Evolutionary conservation across 2,113 vertebrate species (phyloP).

Genomic region (Lophius piscatorius): DNA sequence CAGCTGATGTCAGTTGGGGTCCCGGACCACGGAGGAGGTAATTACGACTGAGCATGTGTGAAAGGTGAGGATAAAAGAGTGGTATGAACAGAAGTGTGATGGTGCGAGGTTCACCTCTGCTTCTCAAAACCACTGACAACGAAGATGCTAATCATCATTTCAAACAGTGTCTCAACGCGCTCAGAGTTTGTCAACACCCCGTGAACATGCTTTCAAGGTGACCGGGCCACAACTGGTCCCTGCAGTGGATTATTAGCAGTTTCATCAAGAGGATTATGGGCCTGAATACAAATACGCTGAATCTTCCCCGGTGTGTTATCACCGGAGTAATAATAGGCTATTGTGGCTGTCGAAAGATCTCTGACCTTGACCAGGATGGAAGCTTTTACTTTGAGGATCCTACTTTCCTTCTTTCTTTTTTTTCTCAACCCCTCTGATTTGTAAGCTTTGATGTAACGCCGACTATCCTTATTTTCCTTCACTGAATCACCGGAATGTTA

Average conservation of each 20-base stretch:
- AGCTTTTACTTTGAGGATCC: neutral
- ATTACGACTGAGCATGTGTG: too few relatives aligned
- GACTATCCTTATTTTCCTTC: neutral
- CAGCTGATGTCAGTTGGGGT: too few relatives aligned
- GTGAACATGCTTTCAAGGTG: conserved; percentile 37
- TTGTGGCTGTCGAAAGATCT: neutral
- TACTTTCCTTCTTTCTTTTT: too few relatives aligned
- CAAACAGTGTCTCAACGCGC: conserved; percentile 2
- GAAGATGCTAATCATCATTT: conserved; percentile 38
- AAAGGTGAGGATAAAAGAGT: too few relatives aligned
- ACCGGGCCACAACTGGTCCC: conserved; percentile 12
- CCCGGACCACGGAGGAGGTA: too few relatives aligned
- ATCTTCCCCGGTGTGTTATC: neutral
- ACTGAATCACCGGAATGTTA: conserved; percentile 19
- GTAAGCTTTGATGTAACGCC: conserved; percentile 2
- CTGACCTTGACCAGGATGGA: conserved; percentile 15
- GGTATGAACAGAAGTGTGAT: too few relatives aligned
- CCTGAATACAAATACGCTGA: neutral
- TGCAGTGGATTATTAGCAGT: conserved; percentile 11
- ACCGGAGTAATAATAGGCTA: neutral
- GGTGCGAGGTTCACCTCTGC: too few relatives aligned
- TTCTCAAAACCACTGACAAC: too few relatives aligned
- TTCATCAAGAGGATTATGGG: conserved; percentile 3
- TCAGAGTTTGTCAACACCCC: neutral
- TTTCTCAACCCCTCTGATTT: conserved; percentile 8